These are phyloP conservation scores for Hydrozoanthus tunicans DNA, from an alignment of 64 coral and sea anemone species.

Conservation along the genomic window DNA sequence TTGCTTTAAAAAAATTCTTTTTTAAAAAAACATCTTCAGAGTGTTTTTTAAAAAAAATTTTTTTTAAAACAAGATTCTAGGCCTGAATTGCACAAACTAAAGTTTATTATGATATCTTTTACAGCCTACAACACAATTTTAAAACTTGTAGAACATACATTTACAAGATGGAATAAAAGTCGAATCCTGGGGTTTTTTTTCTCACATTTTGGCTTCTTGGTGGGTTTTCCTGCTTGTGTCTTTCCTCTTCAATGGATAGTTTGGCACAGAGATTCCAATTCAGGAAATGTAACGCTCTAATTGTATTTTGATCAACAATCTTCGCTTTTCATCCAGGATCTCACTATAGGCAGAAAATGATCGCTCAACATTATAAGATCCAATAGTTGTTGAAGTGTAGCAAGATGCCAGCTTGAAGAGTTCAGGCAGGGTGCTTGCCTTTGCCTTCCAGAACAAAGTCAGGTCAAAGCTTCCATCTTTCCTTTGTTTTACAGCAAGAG, in stretches of 20 bases:
- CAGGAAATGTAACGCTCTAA: background rate
- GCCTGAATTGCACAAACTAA: too few species aligned
- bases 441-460: constrained; percentile 62
- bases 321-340: constrained; percentile 5
- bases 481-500: constrained; percentile 27
- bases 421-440: constrained; percentile 31
- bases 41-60: too few species aligned
- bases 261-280: background rate
- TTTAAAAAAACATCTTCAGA: too few species aligned
- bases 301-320: background rate
- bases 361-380: background rate
- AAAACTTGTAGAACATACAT: too few species aligned
- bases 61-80: too few species aligned
- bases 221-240: background rate
- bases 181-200: too few species aligned
- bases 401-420: background rate
- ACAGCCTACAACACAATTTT: too few species aligned
- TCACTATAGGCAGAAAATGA: background rate
- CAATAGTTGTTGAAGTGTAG: background rate
- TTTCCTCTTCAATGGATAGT: background rate
- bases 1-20: too few species aligned
- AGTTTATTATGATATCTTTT: too few species aligned
- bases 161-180: too few species aligned
- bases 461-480: constrained; percentile 14
- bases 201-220: too few species aligned